phyloP scores from a whole-genome alignment of 2,888 invertebrate genomes.

The Helobdella robusta region DNA sequence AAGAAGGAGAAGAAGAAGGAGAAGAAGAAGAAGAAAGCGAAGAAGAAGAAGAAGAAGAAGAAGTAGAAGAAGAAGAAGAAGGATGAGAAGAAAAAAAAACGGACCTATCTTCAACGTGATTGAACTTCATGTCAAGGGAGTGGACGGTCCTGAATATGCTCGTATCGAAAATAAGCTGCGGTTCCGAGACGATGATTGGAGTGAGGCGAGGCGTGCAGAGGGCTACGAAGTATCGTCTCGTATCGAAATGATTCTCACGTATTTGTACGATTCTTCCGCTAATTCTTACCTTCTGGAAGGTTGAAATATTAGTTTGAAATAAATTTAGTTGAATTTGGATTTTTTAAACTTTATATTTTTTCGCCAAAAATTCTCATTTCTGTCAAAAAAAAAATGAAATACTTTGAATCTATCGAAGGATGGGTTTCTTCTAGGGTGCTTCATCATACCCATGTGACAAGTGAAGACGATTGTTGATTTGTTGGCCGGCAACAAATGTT shows the following conservation, averaged over 20 bases:
- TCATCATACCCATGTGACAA: conserved; percentile 25
- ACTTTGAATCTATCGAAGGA: conserved; percentile 26
- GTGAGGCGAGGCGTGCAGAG: conserved; percentile 21
- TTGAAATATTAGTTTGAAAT: neutral
- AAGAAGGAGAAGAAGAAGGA: too few relatives aligned
- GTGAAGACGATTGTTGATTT: conserved; percentile 15
- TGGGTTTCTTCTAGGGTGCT: conserved; percentile 21
- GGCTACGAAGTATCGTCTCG: conserved; percentile 16
- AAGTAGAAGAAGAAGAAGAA: too few relatives aligned
- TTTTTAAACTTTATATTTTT: neutral
- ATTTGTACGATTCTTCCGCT: neutral
- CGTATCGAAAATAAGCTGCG: conserved; percentile 14
- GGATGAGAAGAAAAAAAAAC: too few relatives aligned
- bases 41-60: too few relatives aligned
- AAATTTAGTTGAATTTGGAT: neutral
- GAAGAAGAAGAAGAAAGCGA: too few relatives aligned
- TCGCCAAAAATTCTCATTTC: neutral
- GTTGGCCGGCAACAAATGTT: conserved; percentile 15
- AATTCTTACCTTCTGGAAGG: conserved; percentile 24
- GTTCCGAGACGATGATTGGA: conserved; percentile 5
- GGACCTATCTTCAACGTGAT: conserved; percentile 22
- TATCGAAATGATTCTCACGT: neutral
- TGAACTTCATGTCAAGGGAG: conserved; percentile 26
- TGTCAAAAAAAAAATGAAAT: neutral
- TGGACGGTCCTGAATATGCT: conserved; percentile 22